Evolutionary conservation across 2,888 invertebrate species (phyloP).

Genomic region (Napeogenes inachia): DNA sequence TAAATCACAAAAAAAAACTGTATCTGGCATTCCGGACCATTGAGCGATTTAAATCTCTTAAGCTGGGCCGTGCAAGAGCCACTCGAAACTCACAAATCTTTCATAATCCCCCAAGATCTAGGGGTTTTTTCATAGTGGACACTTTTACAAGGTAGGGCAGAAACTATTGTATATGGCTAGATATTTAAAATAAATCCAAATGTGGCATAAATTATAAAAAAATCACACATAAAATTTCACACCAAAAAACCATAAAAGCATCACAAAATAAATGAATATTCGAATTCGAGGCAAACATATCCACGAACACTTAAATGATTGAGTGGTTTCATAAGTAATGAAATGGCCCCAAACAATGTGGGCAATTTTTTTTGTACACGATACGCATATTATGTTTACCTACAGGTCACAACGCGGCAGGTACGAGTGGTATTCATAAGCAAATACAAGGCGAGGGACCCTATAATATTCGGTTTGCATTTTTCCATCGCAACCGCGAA

Average conservation of each 20-base stretch:
- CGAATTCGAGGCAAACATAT: conserved; percentile 21
- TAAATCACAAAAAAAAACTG: conserved; percentile 69
- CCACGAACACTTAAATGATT: conserved; percentile 34
- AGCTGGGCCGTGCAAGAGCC: conserved; percentile 68
- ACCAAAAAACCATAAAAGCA: background rate
- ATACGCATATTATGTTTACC: conserved; percentile 64
- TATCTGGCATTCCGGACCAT: conserved; percentile 74
- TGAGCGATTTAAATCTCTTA: conserved; percentile 77
- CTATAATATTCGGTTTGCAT: conserved; percentile 78
- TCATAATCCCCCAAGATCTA: conserved; percentile 73
- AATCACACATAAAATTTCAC: too few relatives aligned
- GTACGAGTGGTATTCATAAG: conserved; percentile 71
- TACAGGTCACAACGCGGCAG: conserved; percentile 59
- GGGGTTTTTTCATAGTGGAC: conserved; percentile 68
- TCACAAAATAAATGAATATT: conserved; percentile 16
- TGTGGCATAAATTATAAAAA: too few relatives aligned
- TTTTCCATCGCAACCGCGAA: conserved; percentile 77
- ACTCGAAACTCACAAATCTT: conserved; percentile 76
- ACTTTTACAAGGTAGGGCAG: conserved; percentile 25
- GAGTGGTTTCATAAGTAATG: conserved; percentile 36
- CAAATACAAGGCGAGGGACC: conserved; percentile 75
- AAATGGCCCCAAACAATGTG: conserved; percentile 34
- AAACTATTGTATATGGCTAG: conserved; percentile 20
- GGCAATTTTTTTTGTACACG: conserved; percentile 43
- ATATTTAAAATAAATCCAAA: background rate